Conservation (phyloP, 1,140 invertebrate genomes). For the Delia radicum region DNA sequence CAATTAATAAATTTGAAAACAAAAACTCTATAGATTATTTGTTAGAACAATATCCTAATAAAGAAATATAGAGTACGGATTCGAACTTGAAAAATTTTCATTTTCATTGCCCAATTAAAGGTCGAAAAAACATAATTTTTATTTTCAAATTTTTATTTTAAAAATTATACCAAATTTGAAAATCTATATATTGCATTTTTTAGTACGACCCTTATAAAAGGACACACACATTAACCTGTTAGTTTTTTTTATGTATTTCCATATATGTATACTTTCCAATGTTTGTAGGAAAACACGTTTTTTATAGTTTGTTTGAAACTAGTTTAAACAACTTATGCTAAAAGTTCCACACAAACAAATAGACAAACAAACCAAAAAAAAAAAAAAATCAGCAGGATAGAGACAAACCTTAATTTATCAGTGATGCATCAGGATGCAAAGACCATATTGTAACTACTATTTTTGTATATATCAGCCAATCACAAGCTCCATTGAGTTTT, state of each 20-base stretch:
- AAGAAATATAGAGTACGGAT: too few species aligned
- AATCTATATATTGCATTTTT: too few species aligned
- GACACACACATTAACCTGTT: too few species aligned
- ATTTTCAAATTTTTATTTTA: too few species aligned
- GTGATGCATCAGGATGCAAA: neutral
- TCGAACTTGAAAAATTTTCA: too few species aligned
- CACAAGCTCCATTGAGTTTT: neutral
- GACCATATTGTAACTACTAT: neutral
- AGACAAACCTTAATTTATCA: neutral
- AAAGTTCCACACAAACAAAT: neutral
- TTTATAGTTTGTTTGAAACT: neutral
- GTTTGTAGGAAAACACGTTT: neutral
- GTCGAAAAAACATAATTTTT: too few species aligned
- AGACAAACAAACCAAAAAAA: neutral
- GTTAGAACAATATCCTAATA: too few species aligned
- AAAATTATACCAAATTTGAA: too few species aligned
- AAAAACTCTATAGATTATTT: too few species aligned
- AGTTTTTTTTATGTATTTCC: neutral
- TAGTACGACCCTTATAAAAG: too few species aligned
- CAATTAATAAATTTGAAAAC: too few species aligned
- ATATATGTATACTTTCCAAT: neutral
- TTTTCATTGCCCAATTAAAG: too few species aligned
- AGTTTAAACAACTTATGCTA: slow-evolving; percentile 2
- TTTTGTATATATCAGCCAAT: neutral
- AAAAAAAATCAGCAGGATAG: neutral